Evolutionary conservation across 1,140 invertebrate species (phyloP).

Genomic region (Ylistrum balloti): DNA sequence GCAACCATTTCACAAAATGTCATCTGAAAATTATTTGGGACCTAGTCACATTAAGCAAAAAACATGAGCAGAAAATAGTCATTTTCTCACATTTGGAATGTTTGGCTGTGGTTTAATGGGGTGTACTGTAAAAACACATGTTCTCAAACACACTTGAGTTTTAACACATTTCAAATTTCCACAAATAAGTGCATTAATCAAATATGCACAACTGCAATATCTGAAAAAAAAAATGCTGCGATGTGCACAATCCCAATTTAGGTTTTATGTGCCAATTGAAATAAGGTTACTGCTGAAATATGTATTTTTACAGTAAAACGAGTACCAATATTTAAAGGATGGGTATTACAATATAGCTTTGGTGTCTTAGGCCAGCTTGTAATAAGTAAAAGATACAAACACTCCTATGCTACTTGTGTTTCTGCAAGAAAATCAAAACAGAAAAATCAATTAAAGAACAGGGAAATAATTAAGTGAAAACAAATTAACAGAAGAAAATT

Average conservation of each 20-base stretch:
- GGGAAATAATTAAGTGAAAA: background rate
- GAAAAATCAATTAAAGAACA: background rate
- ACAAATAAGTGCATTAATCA: too few relatives aligned
- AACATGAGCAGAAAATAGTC: background rate
- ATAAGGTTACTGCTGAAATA: too few relatives aligned
- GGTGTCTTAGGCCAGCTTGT: background rate
- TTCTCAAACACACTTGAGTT: too few relatives aligned
- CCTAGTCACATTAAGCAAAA: background rate
- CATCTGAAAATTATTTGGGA: background rate
- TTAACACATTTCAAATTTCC: too few relatives aligned
- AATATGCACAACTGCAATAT: too few relatives aligned
- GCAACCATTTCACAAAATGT: background rate
- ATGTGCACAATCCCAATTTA: too few relatives aligned
- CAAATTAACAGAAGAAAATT: background rate
- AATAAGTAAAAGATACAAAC: background rate
- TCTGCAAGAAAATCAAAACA: conserved; percentile 20
- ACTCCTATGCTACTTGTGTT: background rate
- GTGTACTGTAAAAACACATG: too few relatives aligned
- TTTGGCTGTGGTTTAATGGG: too few relatives aligned
- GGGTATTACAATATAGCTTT: background rate
- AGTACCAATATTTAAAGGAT: too few relatives aligned
- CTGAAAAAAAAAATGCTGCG: too few relatives aligned
- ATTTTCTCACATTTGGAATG: background rate
- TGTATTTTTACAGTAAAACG: too few relatives aligned
- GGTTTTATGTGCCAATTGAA: too few relatives aligned